phyloP scores from a whole-genome alignment of 2,888 invertebrate genomes.

The Cyaniris semiargus region DNA sequence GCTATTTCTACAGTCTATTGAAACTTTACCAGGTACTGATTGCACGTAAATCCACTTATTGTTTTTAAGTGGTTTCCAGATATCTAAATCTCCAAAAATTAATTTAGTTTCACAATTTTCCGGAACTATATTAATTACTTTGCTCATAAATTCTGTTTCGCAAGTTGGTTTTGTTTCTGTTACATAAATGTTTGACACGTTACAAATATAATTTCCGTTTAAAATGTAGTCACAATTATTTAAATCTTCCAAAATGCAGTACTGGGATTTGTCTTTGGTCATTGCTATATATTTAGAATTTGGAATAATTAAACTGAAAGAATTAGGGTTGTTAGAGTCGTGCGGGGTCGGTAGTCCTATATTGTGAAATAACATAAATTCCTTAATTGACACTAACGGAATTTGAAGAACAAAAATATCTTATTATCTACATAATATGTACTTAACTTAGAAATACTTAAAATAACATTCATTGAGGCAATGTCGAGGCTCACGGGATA shows the following conservation, averaged over 20 bases:
- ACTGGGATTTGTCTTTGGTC: constrained; percentile 39
- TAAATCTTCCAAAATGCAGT: constrained; percentile 32
- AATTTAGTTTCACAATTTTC: constrained; percentile 32
- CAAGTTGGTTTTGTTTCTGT: constrained; percentile 28
- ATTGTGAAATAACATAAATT: constrained; percentile 37
- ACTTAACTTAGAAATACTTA: constrained; percentile 38
- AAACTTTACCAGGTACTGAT: neutral
- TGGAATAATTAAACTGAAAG: constrained; percentile 39
- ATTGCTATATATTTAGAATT: constrained; percentile 38
- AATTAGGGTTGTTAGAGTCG: constrained; percentile 34
- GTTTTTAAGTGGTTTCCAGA: neutral
- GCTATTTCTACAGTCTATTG: neutral
- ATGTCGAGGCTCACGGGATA: constrained; percentile 39
- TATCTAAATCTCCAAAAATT: constrained; percentile 45
- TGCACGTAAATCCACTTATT: constrained; percentile 5
- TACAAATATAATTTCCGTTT: constrained; percentile 33
- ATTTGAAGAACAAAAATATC: constrained; percentile 34
- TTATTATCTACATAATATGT: constrained; percentile 39
- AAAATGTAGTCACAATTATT: constrained; percentile 25
- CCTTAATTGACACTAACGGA: constrained; percentile 31
- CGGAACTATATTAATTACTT: constrained; percentile 20
- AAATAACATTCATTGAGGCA: constrained; percentile 33
- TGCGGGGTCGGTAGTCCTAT: constrained; percentile 40
- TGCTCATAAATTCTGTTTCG: constrained; percentile 36
- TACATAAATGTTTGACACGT: constrained; percentile 28